Percentiles rank a stretch among this genome's conserved stretches.
These are phyloP conservation scores for Mythimna vitellina DNA, from an alignment of 2,888 invertebrate genomes.

Conservation along the genomic window DNA sequence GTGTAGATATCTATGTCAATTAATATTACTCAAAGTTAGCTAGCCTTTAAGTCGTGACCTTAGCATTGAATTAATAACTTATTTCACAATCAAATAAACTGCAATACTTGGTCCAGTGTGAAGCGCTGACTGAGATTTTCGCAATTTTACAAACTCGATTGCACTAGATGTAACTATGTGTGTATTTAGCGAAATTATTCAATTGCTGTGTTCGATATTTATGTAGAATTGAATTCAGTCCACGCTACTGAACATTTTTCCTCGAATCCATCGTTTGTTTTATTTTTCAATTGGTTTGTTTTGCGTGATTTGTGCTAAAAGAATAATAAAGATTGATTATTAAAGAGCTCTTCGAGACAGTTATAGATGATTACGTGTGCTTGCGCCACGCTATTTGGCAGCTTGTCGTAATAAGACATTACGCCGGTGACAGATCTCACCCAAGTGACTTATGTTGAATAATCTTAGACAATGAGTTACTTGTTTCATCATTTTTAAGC, in stretches of 20 bases:
- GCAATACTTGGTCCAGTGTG: conserved; percentile 38
- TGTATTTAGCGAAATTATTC: conserved; percentile 28
- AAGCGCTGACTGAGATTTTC: conserved; percentile 42
- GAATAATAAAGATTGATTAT: conserved; percentile 38
- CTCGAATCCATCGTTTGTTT: conserved; percentile 6
- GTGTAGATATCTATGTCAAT: conserved; percentile 49
- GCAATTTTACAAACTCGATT: conserved; percentile 31
- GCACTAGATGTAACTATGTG: conserved; percentile 30
- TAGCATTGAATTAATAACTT: conserved; percentile 63
- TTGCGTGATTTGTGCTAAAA: conserved; percentile 25
- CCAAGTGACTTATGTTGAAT: conserved; percentile 28
- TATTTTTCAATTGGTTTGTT: conserved; percentile 17
- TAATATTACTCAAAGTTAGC: conserved; percentile 26
- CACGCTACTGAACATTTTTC: conserved; percentile 17
- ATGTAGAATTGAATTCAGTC: conserved; percentile 8
- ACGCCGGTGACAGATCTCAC: conserved; percentile 45
- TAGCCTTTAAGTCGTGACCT: conserved; percentile 51
- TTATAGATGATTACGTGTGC: conserved; percentile 46
- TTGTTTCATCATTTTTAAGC: background rate
- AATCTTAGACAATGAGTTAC: conserved; percentile 37
- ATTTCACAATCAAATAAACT: conserved; percentile 57
- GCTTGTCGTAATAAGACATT: conserved; percentile 34
- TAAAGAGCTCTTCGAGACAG: conserved; percentile 27
- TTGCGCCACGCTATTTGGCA: conserved; percentile 50
- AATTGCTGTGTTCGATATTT: conserved; percentile 20